A percentile compares a stretch with the other conserved stretches of the same genome.
These are phyloP conservation scores for Carduelis carduelis DNA, from an alignment of 2,797 vertebrate genomes.

Conservation along the genomic window DNA sequence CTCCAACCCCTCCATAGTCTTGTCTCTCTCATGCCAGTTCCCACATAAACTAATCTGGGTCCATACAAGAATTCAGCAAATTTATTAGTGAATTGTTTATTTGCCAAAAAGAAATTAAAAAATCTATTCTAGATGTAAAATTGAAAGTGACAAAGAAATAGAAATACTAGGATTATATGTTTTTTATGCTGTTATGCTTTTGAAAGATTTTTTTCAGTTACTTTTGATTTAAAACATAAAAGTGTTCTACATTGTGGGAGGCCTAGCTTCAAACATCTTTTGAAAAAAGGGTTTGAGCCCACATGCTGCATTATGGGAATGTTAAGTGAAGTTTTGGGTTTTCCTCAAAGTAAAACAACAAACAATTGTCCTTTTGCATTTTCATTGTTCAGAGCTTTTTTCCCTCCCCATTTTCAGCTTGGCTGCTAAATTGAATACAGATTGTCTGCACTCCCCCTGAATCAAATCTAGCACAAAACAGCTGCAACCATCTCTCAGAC, in stretches of 20 bases:
- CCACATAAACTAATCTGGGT: neutral
- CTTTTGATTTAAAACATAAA: conserved; percentile 5
- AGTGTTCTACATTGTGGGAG: neutral
- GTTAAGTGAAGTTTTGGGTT: neutral
- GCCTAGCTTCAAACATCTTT: neutral
- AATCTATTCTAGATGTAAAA: neutral
- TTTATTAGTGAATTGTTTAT: neutral
- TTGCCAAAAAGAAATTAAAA: neutral
- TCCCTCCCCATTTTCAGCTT: neutral
- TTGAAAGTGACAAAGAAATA: neutral
- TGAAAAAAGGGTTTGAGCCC: neutral
- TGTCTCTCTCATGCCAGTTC: neutral
- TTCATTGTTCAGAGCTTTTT: neutral
- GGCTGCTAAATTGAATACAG: neutral
- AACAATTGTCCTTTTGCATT: neutral
- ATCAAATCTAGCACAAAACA: neutral
- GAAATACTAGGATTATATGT: neutral
- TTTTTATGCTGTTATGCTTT: neutral
- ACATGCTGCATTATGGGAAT: neutral
- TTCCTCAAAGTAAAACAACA: conserved; percentile 27
- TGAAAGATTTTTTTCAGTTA: neutral
- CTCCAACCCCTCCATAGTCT: neutral
- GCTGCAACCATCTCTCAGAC: neutral
- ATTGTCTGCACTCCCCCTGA: neutral
- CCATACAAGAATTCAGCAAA: neutral